These are phyloP conservation scores for Tachycineta bicolor DNA, from an alignment of 2,113 vertebrate genomes.

Conservation along the genomic window DNA sequence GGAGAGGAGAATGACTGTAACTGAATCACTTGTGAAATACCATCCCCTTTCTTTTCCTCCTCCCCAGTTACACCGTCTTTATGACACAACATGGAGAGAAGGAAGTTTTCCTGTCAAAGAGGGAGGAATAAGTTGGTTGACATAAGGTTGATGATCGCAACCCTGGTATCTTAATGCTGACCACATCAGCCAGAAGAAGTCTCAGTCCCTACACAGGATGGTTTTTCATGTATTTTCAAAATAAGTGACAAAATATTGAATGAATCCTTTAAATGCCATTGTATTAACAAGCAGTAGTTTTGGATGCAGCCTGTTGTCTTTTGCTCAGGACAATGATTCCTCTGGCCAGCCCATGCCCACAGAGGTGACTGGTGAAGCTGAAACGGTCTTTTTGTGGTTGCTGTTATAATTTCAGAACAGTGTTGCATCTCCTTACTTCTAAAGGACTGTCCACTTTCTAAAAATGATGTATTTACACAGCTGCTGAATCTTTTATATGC, in stretches of 20 bases:
- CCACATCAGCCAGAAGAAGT: background rate
- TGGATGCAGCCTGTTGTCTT: background rate
- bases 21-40: background rate
- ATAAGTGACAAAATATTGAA: background rate
- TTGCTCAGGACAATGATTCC: background rate
- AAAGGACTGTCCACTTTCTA: background rate
- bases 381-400: background rate
- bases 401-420: background rate
- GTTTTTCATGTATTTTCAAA: background rate
- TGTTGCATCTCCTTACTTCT: background rate
- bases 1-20: background rate
- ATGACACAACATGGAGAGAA: background rate
- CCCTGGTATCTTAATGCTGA: background rate
- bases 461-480: background rate
- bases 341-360: background rate
- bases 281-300: background rate
- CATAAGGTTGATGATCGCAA: background rate
- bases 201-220: background rate
- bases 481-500: slow-evolving; percentile 19
- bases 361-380: background rate
- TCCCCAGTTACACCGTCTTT: background rate
- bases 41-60: slow-evolving; percentile 1
- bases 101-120: background rate
- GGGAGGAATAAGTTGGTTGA: background rate
- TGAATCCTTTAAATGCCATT: background rate